Base-by-base conservation (phyloP, 1,140 invertebrate genomes). In the Batillaria attramentaria region DNA sequence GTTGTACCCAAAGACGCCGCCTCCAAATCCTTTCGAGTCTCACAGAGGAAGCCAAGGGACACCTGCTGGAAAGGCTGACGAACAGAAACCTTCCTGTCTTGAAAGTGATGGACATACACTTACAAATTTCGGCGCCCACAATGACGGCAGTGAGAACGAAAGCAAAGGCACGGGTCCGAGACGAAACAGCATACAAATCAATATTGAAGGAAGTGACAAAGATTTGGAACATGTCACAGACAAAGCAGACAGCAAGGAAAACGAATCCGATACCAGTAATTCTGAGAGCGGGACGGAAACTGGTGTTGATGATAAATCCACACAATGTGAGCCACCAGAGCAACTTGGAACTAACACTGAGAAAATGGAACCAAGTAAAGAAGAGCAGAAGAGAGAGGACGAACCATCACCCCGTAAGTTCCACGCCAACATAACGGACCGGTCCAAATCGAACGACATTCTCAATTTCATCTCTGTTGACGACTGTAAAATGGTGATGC, bases 391-490 rank as follows among this genome's bases (percentile, higher is more conserved):
- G 78, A 77, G 13, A 41, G 62, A 76, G n/a, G 28, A 70, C 60
- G 31, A 79, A 77, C 31, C 72, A 79, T 69, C 37, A 70, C 8
- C 60, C 24, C 41, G 39, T 68, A 42, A 74, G 70, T 46, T 77
- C 78, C 70, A 43, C n/a, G 54, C 74, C 3, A 41, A n/a, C 31
- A 37, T 82, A 13, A 43, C 69, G 20, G 65, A 74, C 54, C 54
- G 80, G 0, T 84, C 81, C 24, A 54, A 42, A 8, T 87, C 86
- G 35, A 88, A 88, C 72, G 76, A 65, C 66, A 81, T 88, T 35
- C 79, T 88, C 8, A 86, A 87, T 78, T 82, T 88, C 0, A 81
- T 87, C 6, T 83, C 87, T 41, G 85, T 88, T 13, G 87, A 88
- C 74, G 87, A 88, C 72, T 86, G 84, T 57, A 85, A 83, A 69